These are phyloP conservation scores for Labia minor DNA, from an alignment of 2,888 invertebrate genomes.

Conservation along the genomic window DNA sequence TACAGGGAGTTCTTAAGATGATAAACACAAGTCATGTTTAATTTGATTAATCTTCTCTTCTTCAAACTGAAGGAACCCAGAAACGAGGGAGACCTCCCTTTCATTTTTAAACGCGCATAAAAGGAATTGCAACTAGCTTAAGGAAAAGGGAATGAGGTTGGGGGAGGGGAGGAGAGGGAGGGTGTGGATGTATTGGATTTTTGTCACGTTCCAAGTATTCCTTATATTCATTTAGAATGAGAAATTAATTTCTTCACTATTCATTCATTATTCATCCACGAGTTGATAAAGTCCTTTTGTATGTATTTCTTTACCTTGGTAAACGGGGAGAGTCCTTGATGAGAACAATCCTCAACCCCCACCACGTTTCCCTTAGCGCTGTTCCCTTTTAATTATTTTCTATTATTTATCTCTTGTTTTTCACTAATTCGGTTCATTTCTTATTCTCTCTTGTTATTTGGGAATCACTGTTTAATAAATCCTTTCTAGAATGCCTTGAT, in stretches of 20 bases:
- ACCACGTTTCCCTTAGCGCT: neutral
- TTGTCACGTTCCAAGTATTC: neutral
- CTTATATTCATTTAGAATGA: conserved; percentile 5
- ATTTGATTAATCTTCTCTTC: conserved; percentile 2
- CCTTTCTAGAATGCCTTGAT: too few relatives aligned
- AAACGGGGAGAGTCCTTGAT: neutral
- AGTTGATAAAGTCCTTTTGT: conserved; percentile 5
- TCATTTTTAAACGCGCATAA: too few relatives aligned
- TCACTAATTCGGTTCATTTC: neutral
- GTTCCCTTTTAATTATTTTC: neutral
- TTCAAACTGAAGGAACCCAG: too few relatives aligned
- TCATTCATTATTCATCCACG: conserved; percentile 13
- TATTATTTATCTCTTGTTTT: conserved; percentile 7
- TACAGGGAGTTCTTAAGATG: neutral
- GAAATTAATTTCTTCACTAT: conserved; percentile 13
- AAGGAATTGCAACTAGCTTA: too few relatives aligned
- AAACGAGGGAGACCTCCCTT: too few relatives aligned
- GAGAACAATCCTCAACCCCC: neutral
- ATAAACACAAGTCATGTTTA: neutral
- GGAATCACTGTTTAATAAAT: neutral
- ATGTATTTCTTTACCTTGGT: neutral
- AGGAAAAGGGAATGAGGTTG: too few relatives aligned
- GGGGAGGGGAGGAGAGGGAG: neutral
- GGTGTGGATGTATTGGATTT: neutral
- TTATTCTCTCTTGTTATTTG: neutral